These are phyloP conservation scores for Cyphomyrmex costatus DNA, from an alignment of 1,140 invertebrate genomes.

Conservation along the genomic window DNA sequence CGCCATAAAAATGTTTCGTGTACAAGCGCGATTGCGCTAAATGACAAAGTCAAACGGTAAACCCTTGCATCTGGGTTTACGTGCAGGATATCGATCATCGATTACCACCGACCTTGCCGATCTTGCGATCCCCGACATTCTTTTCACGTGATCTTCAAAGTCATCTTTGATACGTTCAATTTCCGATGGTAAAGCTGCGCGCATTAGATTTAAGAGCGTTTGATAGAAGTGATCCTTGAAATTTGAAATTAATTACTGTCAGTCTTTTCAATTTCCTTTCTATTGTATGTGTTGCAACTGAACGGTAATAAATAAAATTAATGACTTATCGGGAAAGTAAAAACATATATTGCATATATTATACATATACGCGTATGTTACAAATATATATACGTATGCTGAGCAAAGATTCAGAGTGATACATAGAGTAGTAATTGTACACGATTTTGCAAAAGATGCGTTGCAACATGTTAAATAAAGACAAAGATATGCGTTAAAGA, in stretches of 20 bases:
- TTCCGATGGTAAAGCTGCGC: constrained; percentile 1
- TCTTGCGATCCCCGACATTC: constrained; percentile 13
- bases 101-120: constrained; percentile 38
- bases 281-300: not conserved
- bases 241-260: constrained; percentile 58
- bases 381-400: too few species aligned
- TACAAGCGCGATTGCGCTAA: constrained; percentile 60
- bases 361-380: too few species aligned
- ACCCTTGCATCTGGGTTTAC: constrained; percentile 16
- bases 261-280: constrained; percentile 62
- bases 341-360: too few species aligned
- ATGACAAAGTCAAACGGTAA: constrained; percentile 59
- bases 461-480: too few species aligned
- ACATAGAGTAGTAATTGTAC: not conserved
- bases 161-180: constrained; percentile 45
- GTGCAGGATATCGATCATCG: constrained; percentile 43
- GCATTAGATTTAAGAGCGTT: not conserved
- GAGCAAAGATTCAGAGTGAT: too few species aligned
- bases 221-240: not conserved
- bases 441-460: not conserved
- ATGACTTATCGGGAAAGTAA: too few species aligned
- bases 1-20: constrained; percentile 47
- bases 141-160: constrained; percentile 38
- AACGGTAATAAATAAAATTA: too few species aligned
- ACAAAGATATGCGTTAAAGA: too few species aligned